A percentile compares a stretch with the other conserved stretches of the same genome.
Evolutionary conservation across 2,888 invertebrate species (phyloP).

Genomic region (Orthosia cruda): DNA sequence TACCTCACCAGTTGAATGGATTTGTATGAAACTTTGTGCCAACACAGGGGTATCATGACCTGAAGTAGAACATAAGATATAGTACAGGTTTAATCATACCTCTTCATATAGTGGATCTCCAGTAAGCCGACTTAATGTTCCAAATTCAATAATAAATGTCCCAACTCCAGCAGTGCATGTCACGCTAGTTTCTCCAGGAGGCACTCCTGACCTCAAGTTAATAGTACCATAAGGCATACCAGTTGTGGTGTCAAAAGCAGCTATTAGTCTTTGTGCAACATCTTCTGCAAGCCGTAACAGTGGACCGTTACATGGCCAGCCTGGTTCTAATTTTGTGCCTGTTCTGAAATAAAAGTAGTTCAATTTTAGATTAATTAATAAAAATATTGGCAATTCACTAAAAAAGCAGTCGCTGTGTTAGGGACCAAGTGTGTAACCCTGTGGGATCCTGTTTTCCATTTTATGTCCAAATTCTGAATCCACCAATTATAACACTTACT

Average conservation of each 20-base stretch:
- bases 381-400: background rate
- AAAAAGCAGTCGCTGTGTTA: background rate
- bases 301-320: conserved; percentile 99
- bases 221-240: conserved; percentile 99
- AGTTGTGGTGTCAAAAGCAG: conserved; percentile 97
- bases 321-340: conserved; percentile 96
- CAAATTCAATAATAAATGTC: conserved; percentile 99
- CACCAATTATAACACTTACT: too few relatives aligned
- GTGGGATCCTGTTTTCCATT: background rate
- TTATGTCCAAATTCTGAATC: too few relatives aligned
- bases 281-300: conserved; percentile 98
- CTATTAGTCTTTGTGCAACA: conserved; percentile 97
- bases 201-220: conserved; percentile 97
- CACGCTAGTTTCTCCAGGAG: conserved; percentile 98
- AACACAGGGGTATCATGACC: too few relatives aligned
- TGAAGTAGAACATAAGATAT: too few relatives aligned
- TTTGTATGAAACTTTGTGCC: too few relatives aligned
- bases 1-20: too few relatives aligned
- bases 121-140: conserved; percentile 97
- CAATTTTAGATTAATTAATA: background rate
- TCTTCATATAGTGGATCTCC: conserved; percentile 99
- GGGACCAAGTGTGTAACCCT: background rate
- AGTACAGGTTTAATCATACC: conserved; percentile 79
- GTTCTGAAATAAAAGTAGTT: conserved; percentile 89
- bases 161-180: conserved; percentile 99